Evolutionary conservation across 2,888 invertebrate species (phyloP), one percentile per base, ranked within the genome.

Genomic region (Drosophila anomelani): DNA sequence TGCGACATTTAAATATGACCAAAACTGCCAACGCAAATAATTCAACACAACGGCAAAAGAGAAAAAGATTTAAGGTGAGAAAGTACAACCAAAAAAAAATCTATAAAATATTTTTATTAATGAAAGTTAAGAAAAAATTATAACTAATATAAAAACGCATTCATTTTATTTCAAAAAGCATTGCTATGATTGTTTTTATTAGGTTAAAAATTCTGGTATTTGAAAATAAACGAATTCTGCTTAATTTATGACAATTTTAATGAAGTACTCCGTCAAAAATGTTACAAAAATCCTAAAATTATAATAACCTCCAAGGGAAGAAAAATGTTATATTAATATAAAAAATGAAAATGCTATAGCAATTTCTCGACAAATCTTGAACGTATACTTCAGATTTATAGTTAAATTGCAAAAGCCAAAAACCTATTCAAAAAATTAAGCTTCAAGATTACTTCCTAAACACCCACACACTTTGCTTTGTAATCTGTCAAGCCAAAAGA

Each of bases 381-480:
- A 34, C 32, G 8, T 12, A 13, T 12, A 4, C 26, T 26, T 15
- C 2, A 2, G 1, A 6, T 0, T 10, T 12, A 10, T n/a, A 29
- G 34, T 29, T 66, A 41, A 44, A 36, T 51, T 43, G 32, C 3
- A 1, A 36, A 13, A 13, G 20, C 13, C 9, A 13, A 13, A 3
- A 23, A 26, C 13, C 13, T 20, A 12, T 15, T 23, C 1, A 56
- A 20, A 17, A n/a, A 17, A 10, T 29, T 32, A 63, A 72, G 34
- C 73, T 41, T n/a, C n/a, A 53, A 39, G 15, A 10, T n/a, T 6
- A 15, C 13, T 17, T 12, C 23, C 66, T 39, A n/a, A 10, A 15
- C 10, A 12, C 13, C 56, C 34, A 44, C 56, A 58, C 39, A 38
- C 26, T 36, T 39, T 3, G 8, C 12, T 20, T 20, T 36, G 15